Conservation (phyloP, 2,888 invertebrate genomes). For the Eupsilia transversa region DNA sequence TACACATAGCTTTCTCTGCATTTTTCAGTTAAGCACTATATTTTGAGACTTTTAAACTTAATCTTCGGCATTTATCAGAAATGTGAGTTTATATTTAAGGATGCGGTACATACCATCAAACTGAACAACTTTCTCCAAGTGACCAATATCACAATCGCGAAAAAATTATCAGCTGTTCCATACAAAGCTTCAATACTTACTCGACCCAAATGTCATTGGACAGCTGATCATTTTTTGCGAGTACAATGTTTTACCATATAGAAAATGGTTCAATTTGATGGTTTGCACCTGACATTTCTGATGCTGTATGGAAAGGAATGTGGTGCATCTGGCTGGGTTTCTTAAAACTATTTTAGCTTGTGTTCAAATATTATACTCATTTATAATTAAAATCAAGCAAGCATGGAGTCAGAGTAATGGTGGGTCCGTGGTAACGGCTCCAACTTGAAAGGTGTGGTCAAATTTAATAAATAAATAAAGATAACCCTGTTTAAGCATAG, state of each 20-base stretch:
- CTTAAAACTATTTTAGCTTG: neutral
- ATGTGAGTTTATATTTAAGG: neutral
- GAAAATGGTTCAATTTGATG: neutral
- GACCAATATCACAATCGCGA: neutral
- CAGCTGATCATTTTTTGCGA: neutral
- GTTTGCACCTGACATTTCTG: neutral
- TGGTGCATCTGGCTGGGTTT: neutral
- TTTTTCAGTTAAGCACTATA: neutral
- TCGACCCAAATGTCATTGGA: no score
- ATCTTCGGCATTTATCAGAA: neutral
- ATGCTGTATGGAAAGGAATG: neutral
- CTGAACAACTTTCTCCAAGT: neutral
- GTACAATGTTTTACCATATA: neutral
- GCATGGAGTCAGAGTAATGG: neutral
- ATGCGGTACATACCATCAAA: neutral
- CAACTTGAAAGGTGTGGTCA: no score
- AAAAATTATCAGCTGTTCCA: neutral
- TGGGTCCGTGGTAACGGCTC: neutral
- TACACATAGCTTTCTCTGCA: neutral
- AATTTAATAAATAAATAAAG: no score
- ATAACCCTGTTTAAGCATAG: no score
- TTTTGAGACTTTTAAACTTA: neutral
- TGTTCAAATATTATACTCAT: neutral
- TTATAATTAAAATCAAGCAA: slow-evolving; percentile 15
- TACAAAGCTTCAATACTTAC: neutral